Conservation (phyloP, 2,113 vertebrate genomes). For the Paedocypris sp. region DNA sequence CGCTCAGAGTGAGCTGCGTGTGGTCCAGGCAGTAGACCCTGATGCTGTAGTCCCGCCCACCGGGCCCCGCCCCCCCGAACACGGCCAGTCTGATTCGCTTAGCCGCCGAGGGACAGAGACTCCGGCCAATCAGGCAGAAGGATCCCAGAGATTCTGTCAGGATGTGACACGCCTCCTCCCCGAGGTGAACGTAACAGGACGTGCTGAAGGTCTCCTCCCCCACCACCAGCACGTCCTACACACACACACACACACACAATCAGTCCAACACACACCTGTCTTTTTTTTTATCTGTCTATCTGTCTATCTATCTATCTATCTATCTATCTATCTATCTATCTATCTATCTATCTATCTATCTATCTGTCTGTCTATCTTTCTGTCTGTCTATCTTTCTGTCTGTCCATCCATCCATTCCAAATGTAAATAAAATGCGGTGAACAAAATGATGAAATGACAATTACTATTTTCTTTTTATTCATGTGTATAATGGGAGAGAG, state of each 20-base stretch:
- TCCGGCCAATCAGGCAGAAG: constrained; percentile 83
- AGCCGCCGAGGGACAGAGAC: constrained; percentile 77
- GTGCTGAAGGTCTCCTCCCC: constrained; percentile 95
- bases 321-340: too few species aligned
- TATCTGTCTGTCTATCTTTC: too few species aligned
- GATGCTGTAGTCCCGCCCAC: constrained; percentile 84
- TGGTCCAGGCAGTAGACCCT: constrained; percentile 94
- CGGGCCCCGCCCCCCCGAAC: constrained; percentile 81
- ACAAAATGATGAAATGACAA: too few species aligned
- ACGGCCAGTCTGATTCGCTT: constrained; percentile 90
- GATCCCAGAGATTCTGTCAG: constrained; percentile 89
- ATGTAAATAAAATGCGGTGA: too few species aligned
- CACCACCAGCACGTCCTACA: constrained; percentile 83
- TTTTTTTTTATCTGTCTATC: too few species aligned
- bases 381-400: too few species aligned
- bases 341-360: too few species aligned
- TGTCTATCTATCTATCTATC: too few species aligned
- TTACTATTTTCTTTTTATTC: too few species aligned
- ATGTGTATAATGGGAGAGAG: too few species aligned
- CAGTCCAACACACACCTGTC: too few species aligned
- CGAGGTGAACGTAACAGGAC: constrained; percentile 90
- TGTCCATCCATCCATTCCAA: too few species aligned
- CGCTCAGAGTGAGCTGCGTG: constrained; percentile 78
- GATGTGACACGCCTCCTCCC: constrained; percentile 86
- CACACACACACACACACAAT: not conserved